phyloP scores from a whole-genome alignment of 2,113 vertebrate species.

The Dendrocopos noguchii region DNA sequence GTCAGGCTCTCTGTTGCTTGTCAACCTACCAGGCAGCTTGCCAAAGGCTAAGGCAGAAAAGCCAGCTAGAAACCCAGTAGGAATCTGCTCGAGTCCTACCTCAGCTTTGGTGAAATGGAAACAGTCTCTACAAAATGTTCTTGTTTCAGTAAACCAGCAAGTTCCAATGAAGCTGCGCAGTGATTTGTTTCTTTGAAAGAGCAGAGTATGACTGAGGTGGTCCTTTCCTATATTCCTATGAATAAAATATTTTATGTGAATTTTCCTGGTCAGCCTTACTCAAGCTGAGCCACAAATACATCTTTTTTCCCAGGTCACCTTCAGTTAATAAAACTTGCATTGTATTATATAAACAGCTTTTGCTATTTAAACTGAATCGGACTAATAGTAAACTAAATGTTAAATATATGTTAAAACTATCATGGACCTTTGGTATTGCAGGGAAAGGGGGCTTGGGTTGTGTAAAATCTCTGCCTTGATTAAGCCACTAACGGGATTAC shows the following conservation, averaged over 20 bases:
- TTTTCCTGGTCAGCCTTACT: background rate
- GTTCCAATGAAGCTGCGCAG: background rate
- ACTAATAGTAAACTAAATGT: background rate
- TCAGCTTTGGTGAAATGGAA: background rate
- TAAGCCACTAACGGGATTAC: background rate
- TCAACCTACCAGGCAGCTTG: constrained; percentile 25
- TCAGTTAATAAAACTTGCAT: background rate
- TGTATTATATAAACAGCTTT: background rate
- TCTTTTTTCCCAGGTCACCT: background rate
- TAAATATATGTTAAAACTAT: background rate
- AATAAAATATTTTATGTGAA: background rate
- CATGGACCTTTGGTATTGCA: background rate
- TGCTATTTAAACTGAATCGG: background rate
- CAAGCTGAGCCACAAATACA: background rate
- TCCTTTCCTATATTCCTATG: background rate
- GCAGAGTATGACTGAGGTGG: rapidly evolving
- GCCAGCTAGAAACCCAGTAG: background rate
- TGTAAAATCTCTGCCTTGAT: background rate
- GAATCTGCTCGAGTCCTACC: background rate
- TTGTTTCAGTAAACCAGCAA: background rate
- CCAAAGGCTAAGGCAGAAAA: background rate
- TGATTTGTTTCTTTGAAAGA: background rate
- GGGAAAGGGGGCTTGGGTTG: background rate
- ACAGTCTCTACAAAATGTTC: background rate
- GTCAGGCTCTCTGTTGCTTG: background rate